A percentile compares a stretch with the other conserved stretches of the same genome.
Conservation (phyloP, 2,113 vertebrate species). For the Leucopternis melanops region DNA sequence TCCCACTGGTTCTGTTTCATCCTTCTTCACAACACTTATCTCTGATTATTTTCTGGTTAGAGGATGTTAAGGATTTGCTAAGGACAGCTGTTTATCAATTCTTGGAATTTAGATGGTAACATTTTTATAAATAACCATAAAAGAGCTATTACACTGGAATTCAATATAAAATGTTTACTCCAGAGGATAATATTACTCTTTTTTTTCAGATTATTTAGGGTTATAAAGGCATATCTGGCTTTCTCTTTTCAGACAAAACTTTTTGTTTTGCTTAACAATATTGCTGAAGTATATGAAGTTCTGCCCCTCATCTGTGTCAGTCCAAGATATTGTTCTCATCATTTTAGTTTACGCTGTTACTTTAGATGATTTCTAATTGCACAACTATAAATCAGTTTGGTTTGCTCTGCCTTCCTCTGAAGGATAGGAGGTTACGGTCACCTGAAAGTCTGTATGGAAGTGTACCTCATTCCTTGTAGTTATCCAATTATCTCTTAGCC, state of each 20-base stretch:
- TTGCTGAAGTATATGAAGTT: not conserved
- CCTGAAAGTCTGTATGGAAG: not conserved
- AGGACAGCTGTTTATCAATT: not conserved
- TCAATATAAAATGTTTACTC: not conserved
- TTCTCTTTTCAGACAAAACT: not conserved
- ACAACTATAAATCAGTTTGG: not conserved
- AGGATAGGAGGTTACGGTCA: not conserved
- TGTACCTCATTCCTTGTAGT: not conserved
- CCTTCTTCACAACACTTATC: not conserved
- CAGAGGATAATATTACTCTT: not conserved
- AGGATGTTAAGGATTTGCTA: not conserved
- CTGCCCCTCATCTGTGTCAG: not conserved
- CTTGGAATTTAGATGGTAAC: not conserved
- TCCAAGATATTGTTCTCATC: not conserved
- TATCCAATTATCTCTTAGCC: not conserved
- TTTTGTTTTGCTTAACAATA: not conserved
- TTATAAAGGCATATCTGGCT: not conserved
- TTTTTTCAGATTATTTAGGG: not conserved
- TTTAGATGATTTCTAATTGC: not conserved
- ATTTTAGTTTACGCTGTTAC: not conserved
- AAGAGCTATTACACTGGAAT: not conserved
- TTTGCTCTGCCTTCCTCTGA: not conserved
- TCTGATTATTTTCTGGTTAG: not conserved
- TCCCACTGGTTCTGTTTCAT: not conserved
- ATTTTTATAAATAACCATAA: not conserved